Conservation (phyloP, 2,113 vertebrate genomes). For the Gobiocypris rarus region DNA sequence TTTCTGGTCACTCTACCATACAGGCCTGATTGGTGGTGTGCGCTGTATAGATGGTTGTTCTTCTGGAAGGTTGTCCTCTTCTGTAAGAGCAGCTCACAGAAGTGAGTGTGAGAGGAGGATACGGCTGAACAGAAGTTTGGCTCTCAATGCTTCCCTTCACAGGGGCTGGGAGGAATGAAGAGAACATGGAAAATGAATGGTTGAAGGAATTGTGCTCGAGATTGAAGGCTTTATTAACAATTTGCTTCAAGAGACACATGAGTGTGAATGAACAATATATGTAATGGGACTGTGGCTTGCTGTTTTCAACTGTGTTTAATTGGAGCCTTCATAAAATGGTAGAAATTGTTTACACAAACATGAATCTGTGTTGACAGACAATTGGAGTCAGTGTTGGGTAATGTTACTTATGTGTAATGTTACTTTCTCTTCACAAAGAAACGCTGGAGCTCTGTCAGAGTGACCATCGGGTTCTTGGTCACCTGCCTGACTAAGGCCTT, state of each 20-base stretch:
- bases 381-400: not conserved
- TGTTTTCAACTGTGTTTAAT: not conserved
- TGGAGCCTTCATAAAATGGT: not conserved
- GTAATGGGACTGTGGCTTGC: not conserved
- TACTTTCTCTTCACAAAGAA: too few species aligned
- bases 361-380: not conserved
- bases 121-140: conserved; percentile 42
- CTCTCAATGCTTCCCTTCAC: not conserved
- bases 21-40: too few species aligned
- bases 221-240: conserved; percentile 22
- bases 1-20: too few species aligned
- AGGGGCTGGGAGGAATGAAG: conserved; percentile 3
- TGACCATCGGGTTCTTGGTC: too few species aligned
- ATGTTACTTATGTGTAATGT: not conserved
- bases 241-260: not conserved
- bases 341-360: not conserved
- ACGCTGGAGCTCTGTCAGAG: too few species aligned
- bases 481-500: too few species aligned
- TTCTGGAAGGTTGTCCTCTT: too few species aligned
- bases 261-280: not conserved
- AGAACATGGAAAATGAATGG: conserved; percentile 9
- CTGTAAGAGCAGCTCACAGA: not conserved
- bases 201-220: not conserved
- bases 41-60: too few species aligned
- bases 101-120: conserved; percentile 41